phyloP scores from a whole-genome alignment of 2,797 vertebrate species.

The Dendrocincla tyrannina region DNA sequence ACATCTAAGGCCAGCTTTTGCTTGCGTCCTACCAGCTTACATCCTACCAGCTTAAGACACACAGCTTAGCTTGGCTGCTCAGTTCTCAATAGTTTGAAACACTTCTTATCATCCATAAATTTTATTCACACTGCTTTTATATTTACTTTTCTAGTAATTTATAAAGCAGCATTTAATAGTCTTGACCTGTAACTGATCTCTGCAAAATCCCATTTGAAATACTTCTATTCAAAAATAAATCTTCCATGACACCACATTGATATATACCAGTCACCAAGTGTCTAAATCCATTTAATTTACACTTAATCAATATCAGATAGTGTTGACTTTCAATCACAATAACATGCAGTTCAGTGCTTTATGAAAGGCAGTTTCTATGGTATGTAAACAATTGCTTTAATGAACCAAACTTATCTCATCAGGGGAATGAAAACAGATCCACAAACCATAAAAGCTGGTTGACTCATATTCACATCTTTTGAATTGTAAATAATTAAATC shows the following conservation, averaged over 20 bases:
- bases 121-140: neutral
- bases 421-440: neutral
- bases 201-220: neutral
- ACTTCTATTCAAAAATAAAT: neutral
- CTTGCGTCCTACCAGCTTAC: neutral
- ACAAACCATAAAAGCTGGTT: neutral
- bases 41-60: neutral
- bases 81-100: neutral
- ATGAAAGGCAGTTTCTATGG: neutral
- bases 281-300: constrained; percentile 24
- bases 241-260: neutral
- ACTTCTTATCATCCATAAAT: neutral
- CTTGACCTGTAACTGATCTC: neutral
- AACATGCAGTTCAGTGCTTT: neutral
- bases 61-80: neutral
- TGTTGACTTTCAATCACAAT: neutral
- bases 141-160: neutral
- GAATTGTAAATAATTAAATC: neutral
- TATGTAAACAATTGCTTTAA: neutral
- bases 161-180: neutral
- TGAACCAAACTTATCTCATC: neutral
- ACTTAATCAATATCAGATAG: constrained; percentile 2
- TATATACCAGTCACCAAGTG: neutral
- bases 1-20: neutral
- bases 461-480: neutral